These are phyloP conservation scores for Ceratosolen solmsi DNA, from an alignment of 1,140 invertebrate species.

Conservation along the genomic window DNA sequence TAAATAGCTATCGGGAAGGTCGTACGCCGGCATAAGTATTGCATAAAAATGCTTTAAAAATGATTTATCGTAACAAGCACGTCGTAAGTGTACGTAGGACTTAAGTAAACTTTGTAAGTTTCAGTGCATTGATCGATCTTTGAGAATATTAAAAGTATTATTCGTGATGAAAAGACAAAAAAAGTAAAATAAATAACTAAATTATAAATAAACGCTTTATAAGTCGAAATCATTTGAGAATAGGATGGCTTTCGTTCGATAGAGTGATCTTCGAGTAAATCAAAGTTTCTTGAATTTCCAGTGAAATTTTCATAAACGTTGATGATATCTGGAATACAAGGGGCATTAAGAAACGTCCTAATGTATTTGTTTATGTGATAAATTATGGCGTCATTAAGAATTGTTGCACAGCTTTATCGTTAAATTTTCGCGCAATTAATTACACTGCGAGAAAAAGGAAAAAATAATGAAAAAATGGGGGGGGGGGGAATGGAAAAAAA, in stretches of 20 bases:
- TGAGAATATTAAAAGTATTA: no score
- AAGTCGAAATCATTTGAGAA: no score
- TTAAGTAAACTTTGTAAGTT: no score
- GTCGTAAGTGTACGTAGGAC: no score
- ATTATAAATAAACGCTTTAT: no score
- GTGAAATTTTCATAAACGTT: background rate
- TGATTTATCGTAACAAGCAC: background rate
- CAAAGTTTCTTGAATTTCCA: no score
- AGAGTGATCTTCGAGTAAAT: no score
- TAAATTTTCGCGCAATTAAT: constrained; percentile 37
- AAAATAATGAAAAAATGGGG: no score
- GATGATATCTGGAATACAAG: background rate
- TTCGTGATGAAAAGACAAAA: no score
- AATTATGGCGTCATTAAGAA: constrained; percentile 33
- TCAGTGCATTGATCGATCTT: no score
- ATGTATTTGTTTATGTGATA: constrained; percentile 27
- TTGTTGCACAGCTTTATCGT: background rate
- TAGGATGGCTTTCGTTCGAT: no score
- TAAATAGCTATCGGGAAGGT: background rate
- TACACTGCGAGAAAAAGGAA: constrained; percentile 10
- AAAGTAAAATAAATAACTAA: no score
- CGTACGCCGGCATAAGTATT: background rate
- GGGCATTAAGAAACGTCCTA: constrained; percentile 1
- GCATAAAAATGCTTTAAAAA: background rate
- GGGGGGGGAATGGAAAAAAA: constrained; percentile 25